phyloP scores from a whole-genome alignment of 2,797 vertebrate species.

The Platalea minor region DNA sequence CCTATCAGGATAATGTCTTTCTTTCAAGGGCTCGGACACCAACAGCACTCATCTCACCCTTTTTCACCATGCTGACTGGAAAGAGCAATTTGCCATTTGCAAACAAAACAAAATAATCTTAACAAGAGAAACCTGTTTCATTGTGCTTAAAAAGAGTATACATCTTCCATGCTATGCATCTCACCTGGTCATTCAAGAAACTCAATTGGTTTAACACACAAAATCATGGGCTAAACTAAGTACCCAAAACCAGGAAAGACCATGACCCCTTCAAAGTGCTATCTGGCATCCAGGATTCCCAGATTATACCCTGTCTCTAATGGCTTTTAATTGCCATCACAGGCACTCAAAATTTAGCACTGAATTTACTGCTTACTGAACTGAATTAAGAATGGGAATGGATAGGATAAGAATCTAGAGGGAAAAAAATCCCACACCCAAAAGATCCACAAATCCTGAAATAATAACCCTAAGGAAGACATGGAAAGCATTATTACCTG shows the following conservation, averaged over 20 bases:
- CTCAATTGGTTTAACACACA: not conserved
- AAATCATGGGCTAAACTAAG: not conserved
- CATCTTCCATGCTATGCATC: not conserved
- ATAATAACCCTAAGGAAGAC: not conserved
- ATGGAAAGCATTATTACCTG: not conserved
- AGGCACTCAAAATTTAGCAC: not conserved
- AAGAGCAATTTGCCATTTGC: not conserved
- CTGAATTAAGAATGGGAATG: not conserved
- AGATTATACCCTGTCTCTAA: not conserved
- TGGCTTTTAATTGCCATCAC: not conserved
- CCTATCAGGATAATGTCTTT: not conserved
- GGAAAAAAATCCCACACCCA: fast-evolving
- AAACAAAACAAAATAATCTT: not conserved
- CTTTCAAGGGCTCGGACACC: not conserved
- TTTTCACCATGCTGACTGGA: not conserved
- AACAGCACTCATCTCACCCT: not conserved
- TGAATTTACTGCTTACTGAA: not conserved
- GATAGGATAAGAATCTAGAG: not conserved
- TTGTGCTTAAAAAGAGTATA: not conserved
- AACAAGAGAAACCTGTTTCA: not conserved
- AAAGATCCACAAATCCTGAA: not conserved
- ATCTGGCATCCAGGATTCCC: not conserved
- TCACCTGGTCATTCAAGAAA: not conserved
- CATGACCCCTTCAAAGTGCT: not conserved
- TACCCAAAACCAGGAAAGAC: not conserved